phyloP scores from a whole-genome alignment of 2,113 vertebrate genomes.

The Thermophis baileyi region DNA sequence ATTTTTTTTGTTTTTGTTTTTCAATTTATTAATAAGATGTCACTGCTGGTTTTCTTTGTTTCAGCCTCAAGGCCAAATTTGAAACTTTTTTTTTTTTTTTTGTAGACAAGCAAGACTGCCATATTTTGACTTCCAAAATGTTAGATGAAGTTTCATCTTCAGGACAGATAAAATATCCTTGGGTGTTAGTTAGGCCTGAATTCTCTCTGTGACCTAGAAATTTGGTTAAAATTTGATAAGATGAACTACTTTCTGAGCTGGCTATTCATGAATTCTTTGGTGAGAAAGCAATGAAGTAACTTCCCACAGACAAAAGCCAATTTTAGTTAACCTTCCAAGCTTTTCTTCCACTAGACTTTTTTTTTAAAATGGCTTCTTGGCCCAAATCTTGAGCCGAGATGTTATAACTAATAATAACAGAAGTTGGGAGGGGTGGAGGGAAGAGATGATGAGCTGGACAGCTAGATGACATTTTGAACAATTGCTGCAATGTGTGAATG shows the following conservation, averaged over 20 bases:
- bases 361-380: not conserved
- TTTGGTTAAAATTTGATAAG: not conserved
- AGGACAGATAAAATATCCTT: not conserved
- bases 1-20: not conserved
- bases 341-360: not conserved
- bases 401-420: not conserved
- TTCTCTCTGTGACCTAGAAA: not conserved
- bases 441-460: not conserved
- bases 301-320: not conserved
- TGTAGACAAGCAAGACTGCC: not conserved
- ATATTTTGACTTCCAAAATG: not conserved
- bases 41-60: not conserved
- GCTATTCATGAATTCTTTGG: not conserved
- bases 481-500: not conserved
- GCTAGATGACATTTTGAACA: not conserved
- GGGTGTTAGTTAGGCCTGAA: not conserved
- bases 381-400: not conserved
- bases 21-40: not conserved
- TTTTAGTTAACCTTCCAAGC: not conserved
- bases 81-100: not conserved
- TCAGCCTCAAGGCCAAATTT: not conserved
- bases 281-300: not conserved
- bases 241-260: not conserved
- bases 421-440: not conserved
- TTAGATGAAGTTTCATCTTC: not conserved